These are phyloP conservation scores for Drosophila nannoptera DNA, from an alignment of 1,140 invertebrate species.

Conservation along the genomic window DNA sequence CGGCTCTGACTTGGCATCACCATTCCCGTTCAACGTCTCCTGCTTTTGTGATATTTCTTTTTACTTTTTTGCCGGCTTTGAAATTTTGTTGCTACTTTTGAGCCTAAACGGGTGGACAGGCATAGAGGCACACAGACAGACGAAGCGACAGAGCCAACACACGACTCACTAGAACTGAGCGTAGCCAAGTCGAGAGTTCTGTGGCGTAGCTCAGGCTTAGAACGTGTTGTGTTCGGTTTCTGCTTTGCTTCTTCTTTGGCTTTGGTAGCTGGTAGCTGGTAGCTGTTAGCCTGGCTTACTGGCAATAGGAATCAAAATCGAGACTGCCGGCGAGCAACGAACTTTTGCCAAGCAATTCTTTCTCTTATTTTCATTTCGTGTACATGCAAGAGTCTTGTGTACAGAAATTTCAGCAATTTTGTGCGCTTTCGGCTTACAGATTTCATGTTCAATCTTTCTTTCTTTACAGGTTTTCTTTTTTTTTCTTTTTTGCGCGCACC, in stretches of 20 bases:
- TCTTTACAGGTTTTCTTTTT: neutral
- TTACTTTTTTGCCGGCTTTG: conserved; percentile 59
- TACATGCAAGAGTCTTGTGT: conserved; percentile 29
- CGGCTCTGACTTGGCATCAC: conserved; percentile 1
- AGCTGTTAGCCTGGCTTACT: neutral
- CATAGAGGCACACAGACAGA: conserved; percentile 13
- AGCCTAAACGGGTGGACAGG: conserved; percentile 33
- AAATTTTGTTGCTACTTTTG: conserved; percentile 52
- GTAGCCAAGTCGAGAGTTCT: neutral
- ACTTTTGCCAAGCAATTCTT: conserved; percentile 59
- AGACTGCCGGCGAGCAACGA: conserved; percentile 59
- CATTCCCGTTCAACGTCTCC: conserved; percentile 3
- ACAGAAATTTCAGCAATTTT: conserved; percentile 30
- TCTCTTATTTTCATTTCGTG: conserved; percentile 39
- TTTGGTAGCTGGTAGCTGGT: neutral
- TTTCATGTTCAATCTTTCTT: neutral
- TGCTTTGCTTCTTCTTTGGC: conserved; percentile 24
- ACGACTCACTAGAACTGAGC: neutral
- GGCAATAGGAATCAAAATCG: conserved; percentile 39
- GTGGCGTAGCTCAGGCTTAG: conserved; percentile 38
- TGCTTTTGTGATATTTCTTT: conserved; percentile 1
- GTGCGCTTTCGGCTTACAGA: conserved; percentile 31
- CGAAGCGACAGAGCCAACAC: conserved; percentile 12
- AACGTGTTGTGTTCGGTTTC: conserved; percentile 44
- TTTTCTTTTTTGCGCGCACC: conserved; percentile 43